Evolutionary conservation across 1,140 invertebrate genomes (phyloP).

Genomic region (Cardiocondyla obscurior): DNA sequence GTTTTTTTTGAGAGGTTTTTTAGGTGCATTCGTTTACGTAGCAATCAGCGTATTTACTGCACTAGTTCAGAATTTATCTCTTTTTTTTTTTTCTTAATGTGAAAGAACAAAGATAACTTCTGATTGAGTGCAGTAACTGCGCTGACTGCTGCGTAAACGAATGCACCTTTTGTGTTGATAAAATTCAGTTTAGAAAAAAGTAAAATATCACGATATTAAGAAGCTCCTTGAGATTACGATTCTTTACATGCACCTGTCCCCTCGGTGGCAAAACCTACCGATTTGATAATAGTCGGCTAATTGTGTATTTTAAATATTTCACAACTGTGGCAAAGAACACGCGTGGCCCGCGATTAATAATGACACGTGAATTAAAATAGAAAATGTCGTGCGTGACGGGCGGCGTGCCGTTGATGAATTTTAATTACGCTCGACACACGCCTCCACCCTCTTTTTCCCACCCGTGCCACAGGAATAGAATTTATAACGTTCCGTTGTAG

Average conservation of each 20-base stretch:
- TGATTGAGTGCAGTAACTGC: too few relatives aligned
- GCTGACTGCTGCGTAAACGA: too few relatives aligned
- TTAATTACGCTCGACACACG: slow-evolving; percentile 47
- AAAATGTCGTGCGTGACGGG: slow-evolving; percentile 32
- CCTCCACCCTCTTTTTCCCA: too few relatives aligned
- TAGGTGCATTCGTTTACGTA: too few relatives aligned
- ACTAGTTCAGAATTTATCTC: too few relatives aligned
- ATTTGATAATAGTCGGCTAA: background rate
- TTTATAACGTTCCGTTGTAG: slow-evolving; percentile 43
- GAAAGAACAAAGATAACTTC: too few relatives aligned
- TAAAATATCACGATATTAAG: background rate
- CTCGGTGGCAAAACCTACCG: background rate
- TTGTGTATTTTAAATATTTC: slow-evolving; percentile 21
- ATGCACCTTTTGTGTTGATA: too few relatives aligned
- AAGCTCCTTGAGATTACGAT: background rate
- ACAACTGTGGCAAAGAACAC: slow-evolving; percentile 30
- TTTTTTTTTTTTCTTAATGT: too few relatives aligned
- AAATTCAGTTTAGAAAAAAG: slow-evolving; percentile 4
- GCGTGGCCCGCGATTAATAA: slow-evolving; percentile 23
- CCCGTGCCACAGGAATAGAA: slow-evolving; percentile 26
- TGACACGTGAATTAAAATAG: slow-evolving; percentile 41
- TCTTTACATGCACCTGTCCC: background rate
- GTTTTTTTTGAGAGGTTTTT: too few relatives aligned
- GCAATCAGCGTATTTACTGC: too few relatives aligned
- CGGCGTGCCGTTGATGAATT: slow-evolving; percentile 41